A percentile compares a stretch with the other conserved stretches of the same genome.
Conservation (phyloP, 2,113 vertebrate species). For the Psephotus haematonotus region DNA sequence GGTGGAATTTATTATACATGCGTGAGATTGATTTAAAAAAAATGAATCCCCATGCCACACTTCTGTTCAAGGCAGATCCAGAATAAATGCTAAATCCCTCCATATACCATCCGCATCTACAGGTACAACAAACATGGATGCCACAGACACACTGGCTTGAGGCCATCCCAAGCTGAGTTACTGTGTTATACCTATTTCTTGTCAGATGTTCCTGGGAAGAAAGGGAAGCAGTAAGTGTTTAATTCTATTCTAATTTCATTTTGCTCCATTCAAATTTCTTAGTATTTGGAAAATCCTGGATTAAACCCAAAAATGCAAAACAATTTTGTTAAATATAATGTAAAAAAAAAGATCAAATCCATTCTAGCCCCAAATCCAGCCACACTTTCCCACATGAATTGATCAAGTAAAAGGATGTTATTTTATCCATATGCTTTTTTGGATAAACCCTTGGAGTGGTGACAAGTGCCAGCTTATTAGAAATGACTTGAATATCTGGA, state of each 20-base stretch:
- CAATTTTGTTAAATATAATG: neutral
- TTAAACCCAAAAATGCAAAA: neutral
- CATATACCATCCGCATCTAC: neutral
- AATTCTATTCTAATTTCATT: neutral
- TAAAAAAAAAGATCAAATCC: neutral
- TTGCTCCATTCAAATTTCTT: neutral
- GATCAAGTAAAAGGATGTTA: neutral
- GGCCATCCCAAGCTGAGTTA: neutral
- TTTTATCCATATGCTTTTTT: neutral
- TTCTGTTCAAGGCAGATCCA: slow-evolving; percentile 5
- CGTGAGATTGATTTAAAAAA: neutral
- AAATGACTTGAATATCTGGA: neutral
- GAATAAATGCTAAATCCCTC: slow-evolving; percentile 1
- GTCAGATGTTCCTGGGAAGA: neutral
- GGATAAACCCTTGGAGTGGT: neutral
- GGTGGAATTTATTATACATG: slow-evolving; percentile 60
- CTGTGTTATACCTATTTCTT: neutral
- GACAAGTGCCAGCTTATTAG: neutral
- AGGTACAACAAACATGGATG: slow-evolving; percentile 6
- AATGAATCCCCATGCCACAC: neutral
- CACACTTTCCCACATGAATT: neutral
- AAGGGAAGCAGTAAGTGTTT: neutral
- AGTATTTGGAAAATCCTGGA: neutral
- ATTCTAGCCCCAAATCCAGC: neutral
- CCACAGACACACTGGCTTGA: neutral